These are phyloP conservation scores for Oreochromis tanganicae DNA, from an alignment of 2,113 vertebrate species.

Conservation along the genomic window DNA sequence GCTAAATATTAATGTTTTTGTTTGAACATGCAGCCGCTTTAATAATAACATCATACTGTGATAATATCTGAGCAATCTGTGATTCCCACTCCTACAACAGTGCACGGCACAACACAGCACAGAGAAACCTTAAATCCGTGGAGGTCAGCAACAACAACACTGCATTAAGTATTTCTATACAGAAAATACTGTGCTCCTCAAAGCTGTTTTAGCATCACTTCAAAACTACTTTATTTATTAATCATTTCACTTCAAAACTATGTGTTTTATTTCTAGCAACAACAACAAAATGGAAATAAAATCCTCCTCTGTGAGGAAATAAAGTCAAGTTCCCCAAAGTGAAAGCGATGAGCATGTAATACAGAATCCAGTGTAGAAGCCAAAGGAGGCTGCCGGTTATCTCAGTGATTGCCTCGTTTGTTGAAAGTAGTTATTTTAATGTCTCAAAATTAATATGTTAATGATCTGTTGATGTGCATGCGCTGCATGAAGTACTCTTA, in stretches of 20 bases:
- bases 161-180: background rate
- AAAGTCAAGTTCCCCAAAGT: background rate
- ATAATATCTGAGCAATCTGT: background rate
- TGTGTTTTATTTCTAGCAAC: background rate
- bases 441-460: slow-evolving; percentile 8
- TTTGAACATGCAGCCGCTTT: background rate
- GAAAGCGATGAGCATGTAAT: background rate
- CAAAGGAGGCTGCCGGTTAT: background rate
- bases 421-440: background rate
- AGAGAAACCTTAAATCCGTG: background rate
- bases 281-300: background rate
- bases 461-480: slow-evolving; percentile 10
- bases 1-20: fast-evolving
- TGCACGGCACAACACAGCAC: background rate
- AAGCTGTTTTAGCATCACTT: background rate
- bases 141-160: background rate
- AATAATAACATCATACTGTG: background rate
- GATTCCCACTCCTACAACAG: background rate
- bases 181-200: background rate
- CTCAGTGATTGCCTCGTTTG: background rate
- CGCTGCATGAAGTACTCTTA: slow-evolving; percentile 9
- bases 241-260: background rate
- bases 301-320: background rate
- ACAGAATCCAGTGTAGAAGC: background rate
- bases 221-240: background rate